Base-by-base conservation (phyloP, 2,888 invertebrate species). In the Diploptera punctata region DNA sequence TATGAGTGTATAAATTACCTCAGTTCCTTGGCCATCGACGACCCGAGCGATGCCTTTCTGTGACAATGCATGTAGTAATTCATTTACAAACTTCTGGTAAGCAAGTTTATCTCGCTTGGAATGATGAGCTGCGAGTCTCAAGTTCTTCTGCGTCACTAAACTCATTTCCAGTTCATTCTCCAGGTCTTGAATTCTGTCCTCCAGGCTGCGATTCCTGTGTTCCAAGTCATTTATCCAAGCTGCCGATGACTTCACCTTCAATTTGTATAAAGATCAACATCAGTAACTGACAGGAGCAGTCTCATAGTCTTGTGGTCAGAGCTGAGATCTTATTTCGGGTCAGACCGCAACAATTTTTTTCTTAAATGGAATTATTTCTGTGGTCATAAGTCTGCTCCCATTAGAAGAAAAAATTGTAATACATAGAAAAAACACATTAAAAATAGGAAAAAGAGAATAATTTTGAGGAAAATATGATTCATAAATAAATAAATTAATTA, bases 41-140 rank as follows among this genome's bases (percentile, higher is more conserved):
- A 70, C 33, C 13, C 65, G 61, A 33, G 29, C 70, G 38, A 49
- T 24, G 13, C 62, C 24, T 47, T 52, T 70, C 16, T 31, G 44
- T 47, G 62, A 49, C 5, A 70, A 29, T 7, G 49, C 52, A 19
- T 13, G 7, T 13, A 62, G 19, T 38, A 70, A 38, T 5, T 65
- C 62, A 21, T 38, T 62, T 9, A 70, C 62, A 52, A 70, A 70
- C 21, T 70, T 70, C 31, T 70, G 62, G 19, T 70, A 70, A 10
- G 70, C 19, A 13, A 62, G 7, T 44, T 33, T 49, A 31, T 70
- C 62, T 18, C 33, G 26, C 16, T 70, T 31, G 10, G 52, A 33
- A 31, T 49, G 70, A 21, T 62, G 49, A 21, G 38, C 62, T 7
- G 33, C 21, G n/a, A 70, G 31, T 21, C 52, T 65, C 10, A 70